phyloP scores from a whole-genome alignment of 2,113 vertebrate genomes.

The Propithecus coquereli region DNA sequence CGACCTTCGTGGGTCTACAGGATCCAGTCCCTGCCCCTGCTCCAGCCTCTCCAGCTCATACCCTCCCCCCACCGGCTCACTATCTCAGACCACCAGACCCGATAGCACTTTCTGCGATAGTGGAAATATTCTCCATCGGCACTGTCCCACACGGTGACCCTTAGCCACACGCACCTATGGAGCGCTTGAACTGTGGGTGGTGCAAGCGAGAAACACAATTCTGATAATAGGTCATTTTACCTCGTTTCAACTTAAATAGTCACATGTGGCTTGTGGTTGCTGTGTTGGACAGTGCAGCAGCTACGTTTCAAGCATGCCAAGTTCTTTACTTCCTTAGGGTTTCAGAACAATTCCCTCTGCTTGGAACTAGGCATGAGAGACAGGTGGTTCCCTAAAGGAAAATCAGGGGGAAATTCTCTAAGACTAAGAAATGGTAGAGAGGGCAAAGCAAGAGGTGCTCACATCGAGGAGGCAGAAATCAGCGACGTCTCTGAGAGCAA shows the following conservation, averaged over 20 bases:
- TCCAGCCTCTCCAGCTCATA: neutral
- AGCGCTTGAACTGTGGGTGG: neutral
- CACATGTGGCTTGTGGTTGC: neutral
- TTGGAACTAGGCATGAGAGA: neutral
- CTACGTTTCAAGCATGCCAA: neutral
- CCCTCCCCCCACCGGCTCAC: neutral
- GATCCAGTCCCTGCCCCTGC: neutral
- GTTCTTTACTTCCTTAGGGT: neutral
- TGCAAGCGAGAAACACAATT: neutral
- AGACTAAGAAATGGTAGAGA: neutral
- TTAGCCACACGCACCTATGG: too few relatives aligned
- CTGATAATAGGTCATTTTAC: neutral
- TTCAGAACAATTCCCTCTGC: neutral
- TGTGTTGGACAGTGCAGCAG: neutral
- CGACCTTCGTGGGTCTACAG: neutral
- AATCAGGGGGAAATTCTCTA: neutral
- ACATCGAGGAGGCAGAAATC: neutral
- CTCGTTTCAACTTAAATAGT: neutral
- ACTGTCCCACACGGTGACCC: neutral
- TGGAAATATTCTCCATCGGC: neutral
- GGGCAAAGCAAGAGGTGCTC: neutral
- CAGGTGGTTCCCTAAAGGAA: neutral
- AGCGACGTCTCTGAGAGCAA: neutral
- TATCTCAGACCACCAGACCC: neutral
- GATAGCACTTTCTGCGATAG: neutral